Evolutionary conservation across 2,797 vertebrate genomes (phyloP).

Genomic region (Melanotaenia pygmaea): DNA sequence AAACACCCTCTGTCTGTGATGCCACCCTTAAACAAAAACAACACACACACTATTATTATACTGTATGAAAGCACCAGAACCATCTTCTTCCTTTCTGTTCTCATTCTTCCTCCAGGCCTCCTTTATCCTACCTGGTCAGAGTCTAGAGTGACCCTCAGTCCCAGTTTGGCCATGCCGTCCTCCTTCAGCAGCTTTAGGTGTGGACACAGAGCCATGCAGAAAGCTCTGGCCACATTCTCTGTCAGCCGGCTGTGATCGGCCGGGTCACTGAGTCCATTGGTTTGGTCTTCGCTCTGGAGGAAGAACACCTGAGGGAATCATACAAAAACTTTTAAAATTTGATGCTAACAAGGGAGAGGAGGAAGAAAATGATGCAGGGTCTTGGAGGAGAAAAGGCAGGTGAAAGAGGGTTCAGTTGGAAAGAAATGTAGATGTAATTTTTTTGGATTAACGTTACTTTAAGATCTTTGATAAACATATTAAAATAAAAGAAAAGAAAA

Average conservation of each 20-base stretch:
- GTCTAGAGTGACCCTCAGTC: conserved; percentile 93
- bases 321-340: conserved; percentile 2
- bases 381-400: background rate
- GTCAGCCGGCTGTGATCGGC: conserved; percentile 96
- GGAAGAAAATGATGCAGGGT: background rate
- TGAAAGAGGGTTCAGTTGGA: background rate
- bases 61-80: no score
- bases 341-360: background rate
- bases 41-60: background rate
- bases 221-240: conserved; percentile 94
- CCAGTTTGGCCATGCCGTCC: conserved; percentile 97
- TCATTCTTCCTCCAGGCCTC: background rate
- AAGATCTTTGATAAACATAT: background rate
- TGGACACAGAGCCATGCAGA: conserved; percentile 94
- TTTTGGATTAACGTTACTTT: background rate
- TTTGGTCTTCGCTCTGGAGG: conserved; percentile 93
- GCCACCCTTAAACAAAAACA: background rate
- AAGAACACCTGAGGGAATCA: conserved; percentile 90
- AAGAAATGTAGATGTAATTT: background rate
- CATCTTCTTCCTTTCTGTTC: background rate
- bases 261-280: conserved; percentile 90
- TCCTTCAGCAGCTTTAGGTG: conserved; percentile 97
- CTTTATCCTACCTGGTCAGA: conserved; percentile 88
- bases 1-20: background rate
- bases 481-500: background rate